Conservation (phyloP, 2,797 vertebrate species). For the Eospalax fontanierii region DNA sequence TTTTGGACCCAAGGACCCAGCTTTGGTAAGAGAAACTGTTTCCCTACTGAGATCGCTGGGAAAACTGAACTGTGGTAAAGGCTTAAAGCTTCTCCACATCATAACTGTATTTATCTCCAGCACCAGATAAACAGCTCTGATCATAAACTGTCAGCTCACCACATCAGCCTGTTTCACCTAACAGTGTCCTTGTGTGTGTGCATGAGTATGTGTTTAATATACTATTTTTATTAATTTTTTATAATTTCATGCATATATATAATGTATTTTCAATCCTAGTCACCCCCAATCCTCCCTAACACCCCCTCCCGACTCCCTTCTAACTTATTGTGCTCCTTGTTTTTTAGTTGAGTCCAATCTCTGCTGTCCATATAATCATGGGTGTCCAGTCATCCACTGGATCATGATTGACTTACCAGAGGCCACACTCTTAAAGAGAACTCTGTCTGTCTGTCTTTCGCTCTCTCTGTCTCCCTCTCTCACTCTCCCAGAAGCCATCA, state of each 20-base stretch:
- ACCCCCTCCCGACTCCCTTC: not conserved
- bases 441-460: not conserved
- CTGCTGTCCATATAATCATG: not conserved
- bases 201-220: not conserved
- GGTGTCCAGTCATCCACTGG: not conserved
- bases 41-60: not conserved
- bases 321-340: not conserved
- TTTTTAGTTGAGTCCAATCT: not conserved
- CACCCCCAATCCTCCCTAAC: too few species aligned
- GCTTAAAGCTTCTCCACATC: too few species aligned
- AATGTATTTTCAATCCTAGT: not conserved
- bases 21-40: not conserved
- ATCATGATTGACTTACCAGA: not conserved
- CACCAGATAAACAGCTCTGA: not conserved
- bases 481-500: not conserved
- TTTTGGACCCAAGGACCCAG: not conserved
- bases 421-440: not conserved
- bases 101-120: not conserved
- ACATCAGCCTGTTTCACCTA: not conserved
- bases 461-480: not conserved
- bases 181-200: not conserved
- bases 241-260: not conserved
- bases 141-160: not conserved
- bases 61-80: not conserved
- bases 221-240: not conserved